Evolutionary conservation across 2,797 vertebrate species (phyloP), one percentile per base, ranked within the genome.

Genomic region (Cynodonichthys magdalenae): DNA sequence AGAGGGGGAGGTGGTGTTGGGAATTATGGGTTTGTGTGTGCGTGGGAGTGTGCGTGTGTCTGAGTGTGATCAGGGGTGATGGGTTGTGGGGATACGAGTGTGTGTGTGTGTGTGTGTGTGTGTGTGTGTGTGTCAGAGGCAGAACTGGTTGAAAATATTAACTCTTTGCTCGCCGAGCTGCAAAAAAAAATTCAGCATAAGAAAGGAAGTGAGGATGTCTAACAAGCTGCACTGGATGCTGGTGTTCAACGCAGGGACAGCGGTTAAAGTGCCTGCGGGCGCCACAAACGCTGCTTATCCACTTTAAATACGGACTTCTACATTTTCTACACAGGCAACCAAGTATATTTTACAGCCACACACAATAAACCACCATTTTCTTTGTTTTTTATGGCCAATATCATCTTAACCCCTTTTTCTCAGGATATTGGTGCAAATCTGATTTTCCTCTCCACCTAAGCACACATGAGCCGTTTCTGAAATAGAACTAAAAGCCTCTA

Each of bases 101-200:
- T 28, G 59, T 46, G 62, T 18, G 48, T 31, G 52, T 41, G 45
- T 17, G 34, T 48, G 51, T 20, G 41, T 53, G 56, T 58, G 55
- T 53, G 17, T 53, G 60, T 61, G 78, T 82, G 81, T 82, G 82
- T 85, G 77, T 87, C 78, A 70, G 82, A 87, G 75, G 86, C 82
- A 90, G 87, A 87, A 82, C 84, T 89, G 87, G 89, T 89, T 86
- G 89, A 85, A 90, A 91, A 90, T 87, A 87, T 90, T 90, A 92
- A 92, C 91, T 86, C 88, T 82, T 90, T 80, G 79, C 86, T 86
- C 0, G 62, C 87, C 52, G 83, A 49, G 66, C 81, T 70, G 81
- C 75, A 79, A 24, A 24, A 24, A 24, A 3, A 79, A 85, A 80
- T 82, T 68, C 78, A 77, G 76, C 63, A 65, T 56, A 62, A 80